Base-by-base conservation (phyloP, 2,888 invertebrate species). In the Diarsia mendica region DNA sequence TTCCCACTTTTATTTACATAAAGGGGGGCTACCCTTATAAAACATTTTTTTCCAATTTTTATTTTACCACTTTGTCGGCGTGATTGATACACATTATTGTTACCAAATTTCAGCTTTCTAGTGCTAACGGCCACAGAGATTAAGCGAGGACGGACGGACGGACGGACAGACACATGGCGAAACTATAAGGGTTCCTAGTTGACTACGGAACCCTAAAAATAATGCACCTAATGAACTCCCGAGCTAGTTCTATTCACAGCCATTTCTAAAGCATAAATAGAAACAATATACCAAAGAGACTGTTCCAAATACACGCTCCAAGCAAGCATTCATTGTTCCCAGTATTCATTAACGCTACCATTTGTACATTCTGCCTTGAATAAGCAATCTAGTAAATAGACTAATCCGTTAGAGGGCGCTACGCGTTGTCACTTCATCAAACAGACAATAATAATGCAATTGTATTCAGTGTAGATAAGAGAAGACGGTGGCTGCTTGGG, bases 371-470 rank as follows among this genome's bases (percentile, higher is more conserved):
- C 81, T 72, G 69, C 28, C 64, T 77, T 68, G 73, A 77, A 53
- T 83, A 77, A 81, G 51, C 83, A 77, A 85, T 85, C 71, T 63
- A 60, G 61, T 76, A 67, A 84, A 80, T 73, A 81, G 63, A 85
- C 79, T 79, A 85, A 85, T 80, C 68, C 71, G 39, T 53, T 63
- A 66, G 80, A 72, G 75, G 63, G 73, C 46, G 72, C 71, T 15
- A 76, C 64, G 65, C 68, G 58, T 72, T 23, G 63, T 39, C 69
- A 70, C 86, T 83, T 77, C 64, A 76, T 79, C 77, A 83, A 85
- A 87, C 75, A 64, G 77, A 67, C 39, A 74, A 77, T 79, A 77
- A 79, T 81, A 72, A 80, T 81, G 84, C 84, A 79, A 77, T 78
- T 72, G 74, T 82, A 23, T 75, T 61, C 58, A 75, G 13, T 86